phyloP scores from a whole-genome alignment of 64 coral and sea anemone species.

The Dendrophyllia cribrosa region DNA sequence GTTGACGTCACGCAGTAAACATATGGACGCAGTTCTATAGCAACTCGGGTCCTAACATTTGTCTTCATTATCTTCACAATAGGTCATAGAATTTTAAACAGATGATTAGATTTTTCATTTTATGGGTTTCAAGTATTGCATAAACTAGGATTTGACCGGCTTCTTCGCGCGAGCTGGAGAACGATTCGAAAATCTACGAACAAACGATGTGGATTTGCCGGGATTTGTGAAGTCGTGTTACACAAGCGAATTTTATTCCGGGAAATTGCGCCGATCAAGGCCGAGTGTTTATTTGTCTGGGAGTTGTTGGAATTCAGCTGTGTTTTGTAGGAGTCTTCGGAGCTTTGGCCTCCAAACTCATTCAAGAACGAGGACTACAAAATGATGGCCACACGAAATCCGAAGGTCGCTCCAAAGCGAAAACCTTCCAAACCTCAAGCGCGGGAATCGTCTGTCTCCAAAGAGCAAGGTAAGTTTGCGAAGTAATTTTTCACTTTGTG shows the following conservation, averaged over 20 bases:
- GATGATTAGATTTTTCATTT: background rate
- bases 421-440: constrained; percentile 46
- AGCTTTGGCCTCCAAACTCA: background rate
- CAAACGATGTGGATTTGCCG: background rate
- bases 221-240: no score
- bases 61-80: background rate
- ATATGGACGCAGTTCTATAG: constrained; percentile 56
- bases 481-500: background rate
- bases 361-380: constrained; percentile 31
- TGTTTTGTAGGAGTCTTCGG: background rate
- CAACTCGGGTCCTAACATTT: constrained; percentile 28
- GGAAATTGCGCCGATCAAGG: no score
- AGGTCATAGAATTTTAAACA: background rate
- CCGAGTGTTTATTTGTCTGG: constrained; percentile 29
- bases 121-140: constrained; percentile 4
- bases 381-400: constrained; percentile 86
- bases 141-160: background rate
- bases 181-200: background rate
- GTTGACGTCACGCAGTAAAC: constrained; percentile 75
- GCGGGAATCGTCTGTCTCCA: constrained; percentile 33
- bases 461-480: constrained; percentile 60
- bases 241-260: no score
- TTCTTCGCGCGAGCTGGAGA: background rate
- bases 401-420: constrained; percentile 72
- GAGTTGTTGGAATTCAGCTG: constrained; percentile 45